Percentiles rank a stretch among this genome's conserved stretches.
Evolutionary conservation across 2,888 invertebrate genomes (phyloP).

Genomic region (Idaea dimidiata): DNA sequence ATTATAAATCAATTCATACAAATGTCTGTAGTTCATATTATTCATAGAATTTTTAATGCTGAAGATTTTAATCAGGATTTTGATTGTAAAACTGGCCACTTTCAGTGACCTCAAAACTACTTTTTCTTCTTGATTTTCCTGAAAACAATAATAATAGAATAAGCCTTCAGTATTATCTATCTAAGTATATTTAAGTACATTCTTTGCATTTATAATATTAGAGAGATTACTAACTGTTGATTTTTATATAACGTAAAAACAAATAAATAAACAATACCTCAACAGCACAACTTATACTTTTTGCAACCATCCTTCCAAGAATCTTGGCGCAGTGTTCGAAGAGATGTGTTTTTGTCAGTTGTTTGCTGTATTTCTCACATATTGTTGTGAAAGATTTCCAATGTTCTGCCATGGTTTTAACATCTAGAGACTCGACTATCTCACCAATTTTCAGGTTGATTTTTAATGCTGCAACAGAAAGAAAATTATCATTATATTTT

Average conservation of each 20-base stretch:
- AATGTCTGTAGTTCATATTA: conserved; percentile 38
- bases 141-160: conserved; percentile 33
- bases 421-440: conserved; percentile 69
- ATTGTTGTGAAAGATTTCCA: conserved; percentile 76
- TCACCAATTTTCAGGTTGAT: conserved; percentile 71
- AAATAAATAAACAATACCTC: conserved; percentile 43
- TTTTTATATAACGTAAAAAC: too few species aligned
- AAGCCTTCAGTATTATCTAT: too few species aligned
- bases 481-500: too few species aligned
- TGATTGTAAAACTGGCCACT: conserved; percentile 71
- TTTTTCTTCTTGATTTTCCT: conserved; percentile 65
- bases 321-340: conserved; percentile 48
- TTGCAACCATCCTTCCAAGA: conserved; percentile 48
- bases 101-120: conserved; percentile 63
- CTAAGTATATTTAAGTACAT: too few species aligned
- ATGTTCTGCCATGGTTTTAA: conserved; percentile 78
- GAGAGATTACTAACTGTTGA: too few species aligned
- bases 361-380: conserved; percentile 66
- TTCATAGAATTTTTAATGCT: conserved; percentile 51
- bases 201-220: too few species aligned
- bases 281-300: conserved; percentile 48
- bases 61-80: conserved; percentile 68
- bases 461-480: conserved; percentile 73
- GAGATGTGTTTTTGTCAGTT: conserved; percentile 49
- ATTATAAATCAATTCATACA: conserved; percentile 49